Evolutionary conservation across 2,797 vertebrate species (phyloP).

Genomic region (Catostomus latipinnis): DNA sequence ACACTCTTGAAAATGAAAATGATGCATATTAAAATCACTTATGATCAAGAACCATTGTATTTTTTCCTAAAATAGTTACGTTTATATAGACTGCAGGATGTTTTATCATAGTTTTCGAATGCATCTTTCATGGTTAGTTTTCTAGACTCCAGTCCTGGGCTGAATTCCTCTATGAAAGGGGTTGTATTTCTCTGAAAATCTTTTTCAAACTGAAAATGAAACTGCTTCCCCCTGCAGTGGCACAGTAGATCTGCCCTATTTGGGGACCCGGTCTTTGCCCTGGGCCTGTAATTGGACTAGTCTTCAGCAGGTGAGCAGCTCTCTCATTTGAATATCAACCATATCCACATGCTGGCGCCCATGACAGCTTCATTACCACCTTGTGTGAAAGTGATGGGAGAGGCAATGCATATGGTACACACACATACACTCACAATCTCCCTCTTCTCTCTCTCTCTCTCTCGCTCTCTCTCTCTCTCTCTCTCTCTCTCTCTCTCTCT

Average conservation of each 20-base stretch:
- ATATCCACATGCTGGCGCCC: constrained; percentile 78
- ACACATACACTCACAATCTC: constrained; percentile 52
- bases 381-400: constrained; percentile 83
- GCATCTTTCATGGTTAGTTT: neutral
- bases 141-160: neutral
- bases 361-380: constrained; percentile 88
- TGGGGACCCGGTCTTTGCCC: constrained; percentile 51
- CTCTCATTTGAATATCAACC: constrained; percentile 83
- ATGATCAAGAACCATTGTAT: neutral
- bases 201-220: constrained; percentile 5
- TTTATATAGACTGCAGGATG: neutral
- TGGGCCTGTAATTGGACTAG: constrained; percentile 66
- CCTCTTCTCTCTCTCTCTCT: constrained; percentile 40
- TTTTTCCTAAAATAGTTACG: neutral
- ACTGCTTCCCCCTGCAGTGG: constrained; percentile 70
- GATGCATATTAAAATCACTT: neutral
- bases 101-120: neutral
- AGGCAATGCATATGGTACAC: constrained; percentile 79
- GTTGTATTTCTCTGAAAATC: neutral
- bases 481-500: no score
- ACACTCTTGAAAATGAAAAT: neutral
- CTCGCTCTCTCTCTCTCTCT: no score
- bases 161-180: neutral
- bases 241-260: constrained; percentile 68
- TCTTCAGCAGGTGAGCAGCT: constrained; percentile 68